Percentiles rank a stretch among this genome's conserved stretches.
Evolutionary conservation across 2,888 invertebrate genomes (phyloP).

Genomic region (Conistra vaccinii): DNA sequence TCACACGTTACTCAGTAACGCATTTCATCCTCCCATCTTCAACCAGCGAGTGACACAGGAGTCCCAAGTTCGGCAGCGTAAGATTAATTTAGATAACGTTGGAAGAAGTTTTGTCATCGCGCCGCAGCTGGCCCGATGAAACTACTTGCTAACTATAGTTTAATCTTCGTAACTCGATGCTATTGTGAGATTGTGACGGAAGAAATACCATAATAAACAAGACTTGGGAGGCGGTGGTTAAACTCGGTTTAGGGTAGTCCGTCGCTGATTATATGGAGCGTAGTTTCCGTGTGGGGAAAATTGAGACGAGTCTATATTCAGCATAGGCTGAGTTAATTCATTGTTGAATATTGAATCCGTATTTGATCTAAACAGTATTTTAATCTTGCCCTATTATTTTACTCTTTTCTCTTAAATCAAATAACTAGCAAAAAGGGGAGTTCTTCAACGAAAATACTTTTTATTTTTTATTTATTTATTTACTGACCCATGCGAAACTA

Average conservation of each 20-base stretch:
- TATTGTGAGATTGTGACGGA: slow-evolving; percentile 42
- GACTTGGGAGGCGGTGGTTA: slow-evolving; percentile 1
- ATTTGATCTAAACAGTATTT: background rate
- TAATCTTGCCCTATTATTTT: background rate
- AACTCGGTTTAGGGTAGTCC: slow-evolving; percentile 2
- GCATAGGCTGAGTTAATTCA: no score
- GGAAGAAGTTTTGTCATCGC: slow-evolving; percentile 54
- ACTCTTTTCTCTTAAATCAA: no score
- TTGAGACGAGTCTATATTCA: no score
- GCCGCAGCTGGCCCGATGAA: slow-evolving; percentile 56
- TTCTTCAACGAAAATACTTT: no score
- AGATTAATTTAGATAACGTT: slow-evolving; percentile 62
- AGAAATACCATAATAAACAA: slow-evolving; percentile 42
- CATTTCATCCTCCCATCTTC: slow-evolving; percentile 23
- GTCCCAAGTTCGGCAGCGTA: slow-evolving; percentile 49
- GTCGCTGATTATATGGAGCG: background rate
- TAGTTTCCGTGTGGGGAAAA: background rate
- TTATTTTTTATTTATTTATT: no score
- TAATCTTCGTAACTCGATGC: slow-evolving; percentile 51
- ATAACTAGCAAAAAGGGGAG: no score
- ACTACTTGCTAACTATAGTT: slow-evolving; percentile 61
- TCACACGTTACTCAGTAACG: background rate
- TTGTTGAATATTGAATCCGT: background rate
- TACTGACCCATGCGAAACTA: no score
- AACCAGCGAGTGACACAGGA: slow-evolving; percentile 37